Evolutionary conservation across 2,113 vertebrate genomes (phyloP), one percentile per base, ranked within the genome.

Genomic region (Chamaetylas fuelleborni): DNA sequence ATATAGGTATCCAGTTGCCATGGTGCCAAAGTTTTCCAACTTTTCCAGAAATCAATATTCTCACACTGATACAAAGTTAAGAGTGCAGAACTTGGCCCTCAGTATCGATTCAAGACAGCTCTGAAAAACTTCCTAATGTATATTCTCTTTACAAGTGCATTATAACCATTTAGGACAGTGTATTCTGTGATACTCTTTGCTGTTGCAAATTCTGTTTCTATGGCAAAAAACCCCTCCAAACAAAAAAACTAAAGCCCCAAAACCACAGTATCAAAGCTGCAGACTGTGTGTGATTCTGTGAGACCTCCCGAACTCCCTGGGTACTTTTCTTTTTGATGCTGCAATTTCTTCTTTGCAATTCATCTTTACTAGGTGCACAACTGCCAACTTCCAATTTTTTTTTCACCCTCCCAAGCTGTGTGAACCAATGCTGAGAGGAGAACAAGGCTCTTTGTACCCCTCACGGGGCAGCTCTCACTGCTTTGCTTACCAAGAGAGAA

Each of bases 141-240:
- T 22, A 29, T 26, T 66, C 73, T 85, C 50, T 80, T 77, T 26
- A 61, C 7, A 38, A 57, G 36, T 53, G 42, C 29, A 54, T 57
- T 60, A 43, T 40, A 45, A 81, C 28, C 34, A 60, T 88, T 77
- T 29, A 62, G 57, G 34, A 71, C 20, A 48, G 15, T 9, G 9
- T 18, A 31, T 34, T 31, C 58, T 85, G 42, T 33, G 54, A 77
- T 14, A 74, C 51, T 47, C 38, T 54, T 62, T n/a, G 43, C 42
- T 66, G 33, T 19, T 74, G 11, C 43, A 78, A 31, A 81, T 50
- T 74, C 47, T 77, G 20, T 23, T 91, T 76, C 40, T 26, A 31
- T 1, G 1, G 28, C 14, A 4, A 51, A 66, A 67, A 48, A 1
- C 4, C 1, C 5, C 19, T 24, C 6, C 18, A 43, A 65, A 43